Conservation (phyloP, 2,797 vertebrate species). For the Rhynchotus rufescens region DNA sequence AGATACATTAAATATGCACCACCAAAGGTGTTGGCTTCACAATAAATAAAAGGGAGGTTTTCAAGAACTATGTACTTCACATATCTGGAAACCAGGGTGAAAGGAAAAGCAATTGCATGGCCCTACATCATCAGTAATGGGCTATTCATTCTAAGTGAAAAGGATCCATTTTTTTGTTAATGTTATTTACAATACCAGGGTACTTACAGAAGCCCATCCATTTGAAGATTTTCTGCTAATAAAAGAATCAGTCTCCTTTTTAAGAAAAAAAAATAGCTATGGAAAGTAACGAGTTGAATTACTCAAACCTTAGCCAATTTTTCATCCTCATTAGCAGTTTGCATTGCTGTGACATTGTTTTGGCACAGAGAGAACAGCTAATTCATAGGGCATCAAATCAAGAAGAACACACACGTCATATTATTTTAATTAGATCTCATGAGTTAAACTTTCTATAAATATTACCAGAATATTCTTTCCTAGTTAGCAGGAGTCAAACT, state of each 20-base stretch:
- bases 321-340: constrained; percentile 66
- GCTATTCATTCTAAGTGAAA: not conserved
- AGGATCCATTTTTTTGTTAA: not conserved
- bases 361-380: constrained; percentile 52
- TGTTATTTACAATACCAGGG: not conserved
- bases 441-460: constrained; percentile 50
- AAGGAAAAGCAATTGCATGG: not conserved
- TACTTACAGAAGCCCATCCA: not conserved
- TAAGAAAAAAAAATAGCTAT: not conserved
- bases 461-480: constrained; percentile 42
- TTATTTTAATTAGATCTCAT: constrained; percentile 78
- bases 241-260: not conserved
- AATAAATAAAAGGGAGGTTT: not conserved
- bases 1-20: not conserved
- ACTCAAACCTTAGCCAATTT: constrained; percentile 57
- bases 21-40: not conserved
- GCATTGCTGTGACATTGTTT: constrained; percentile 62
- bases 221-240: not conserved
- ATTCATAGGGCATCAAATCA: constrained; percentile 60
- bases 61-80: not conserved
- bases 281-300: not conserved
- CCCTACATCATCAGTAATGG: not conserved
- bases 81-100: not conserved
- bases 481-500: constrained; percentile 4
- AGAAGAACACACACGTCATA: constrained; percentile 40